phyloP scores from a whole-genome alignment of 53 echinoderm and acorn worm species.

The Luidia sarsii region DNA sequence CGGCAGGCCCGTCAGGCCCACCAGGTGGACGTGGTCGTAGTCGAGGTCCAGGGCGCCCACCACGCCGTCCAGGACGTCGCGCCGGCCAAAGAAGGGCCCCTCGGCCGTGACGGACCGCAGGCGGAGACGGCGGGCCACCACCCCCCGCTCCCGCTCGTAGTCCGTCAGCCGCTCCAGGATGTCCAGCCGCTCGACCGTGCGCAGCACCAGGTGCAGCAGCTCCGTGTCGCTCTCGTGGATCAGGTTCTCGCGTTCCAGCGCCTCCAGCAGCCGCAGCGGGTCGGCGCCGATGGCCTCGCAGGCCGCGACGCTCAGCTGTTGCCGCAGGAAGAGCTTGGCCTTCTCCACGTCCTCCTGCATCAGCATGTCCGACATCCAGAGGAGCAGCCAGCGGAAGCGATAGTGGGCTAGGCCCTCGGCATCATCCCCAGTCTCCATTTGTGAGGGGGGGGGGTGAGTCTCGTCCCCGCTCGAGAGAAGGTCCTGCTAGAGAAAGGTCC shows the following conservation, averaged over 20 bases:
- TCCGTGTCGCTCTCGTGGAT: slow-evolving; percentile 80
- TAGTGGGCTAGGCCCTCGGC: background rate
- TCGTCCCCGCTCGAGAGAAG: too few species aligned
- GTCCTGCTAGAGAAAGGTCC: too few species aligned
- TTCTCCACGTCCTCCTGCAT: slow-evolving; percentile 53
- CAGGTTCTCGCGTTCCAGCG: slow-evolving; percentile 66
- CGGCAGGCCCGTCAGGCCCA: slow-evolving; percentile 89
- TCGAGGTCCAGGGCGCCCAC: slow-evolving; percentile 62
- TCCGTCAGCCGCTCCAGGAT: slow-evolving; percentile 65
- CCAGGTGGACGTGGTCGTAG: slow-evolving; percentile 65
- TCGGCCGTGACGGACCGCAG: slow-evolving; percentile 58
- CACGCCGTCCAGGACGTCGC: slow-evolving; percentile 39
- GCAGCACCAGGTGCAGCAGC: slow-evolving; percentile 62
- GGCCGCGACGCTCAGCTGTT: slow-evolving; percentile 19
- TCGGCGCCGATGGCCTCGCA: slow-evolving; percentile 62
- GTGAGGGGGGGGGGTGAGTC: too few species aligned
- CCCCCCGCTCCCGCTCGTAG: slow-evolving; percentile 74
- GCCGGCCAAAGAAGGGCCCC: slow-evolving; percentile 36
- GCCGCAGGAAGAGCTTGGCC: slow-evolving; percentile 58
- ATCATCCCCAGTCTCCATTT: too few species aligned
- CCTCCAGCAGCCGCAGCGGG: slow-evolving; percentile 71
- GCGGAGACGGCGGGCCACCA: slow-evolving; percentile 56
- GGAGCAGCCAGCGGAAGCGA: slow-evolving; percentile 79
- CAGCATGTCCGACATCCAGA: slow-evolving; percentile 67
- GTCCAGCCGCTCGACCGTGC: slow-evolving; percentile 55